Conservation (phyloP, 2,888 invertebrate genomes). For the Thecophora atra region DNA sequence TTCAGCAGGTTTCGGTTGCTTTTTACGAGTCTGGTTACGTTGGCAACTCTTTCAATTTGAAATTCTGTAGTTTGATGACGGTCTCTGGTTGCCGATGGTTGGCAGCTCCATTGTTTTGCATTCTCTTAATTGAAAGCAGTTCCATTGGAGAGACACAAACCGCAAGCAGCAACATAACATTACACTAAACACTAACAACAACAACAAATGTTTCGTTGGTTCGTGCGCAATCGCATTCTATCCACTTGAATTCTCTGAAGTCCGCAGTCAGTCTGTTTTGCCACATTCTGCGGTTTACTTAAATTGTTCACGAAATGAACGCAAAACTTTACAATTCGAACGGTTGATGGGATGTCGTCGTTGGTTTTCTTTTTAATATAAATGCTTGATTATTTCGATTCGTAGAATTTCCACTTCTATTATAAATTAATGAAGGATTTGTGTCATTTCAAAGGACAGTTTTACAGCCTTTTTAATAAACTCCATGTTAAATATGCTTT, state of each 20-base stretch:
- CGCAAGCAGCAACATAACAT: not conserved
- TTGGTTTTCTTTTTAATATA: too few relatives aligned
- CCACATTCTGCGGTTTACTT: slow-evolving; percentile 23
- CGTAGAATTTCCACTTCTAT: too few relatives aligned
- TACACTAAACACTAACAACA: not conserved
- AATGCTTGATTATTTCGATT: too few relatives aligned
- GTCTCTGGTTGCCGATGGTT: not conserved
- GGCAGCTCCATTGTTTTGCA: slow-evolving; percentile 8
- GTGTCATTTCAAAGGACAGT: too few relatives aligned
- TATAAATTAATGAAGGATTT: too few relatives aligned
- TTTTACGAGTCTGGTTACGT: slow-evolving; percentile 3
- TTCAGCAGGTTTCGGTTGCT: too few relatives aligned
- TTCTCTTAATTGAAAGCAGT: slow-evolving; percentile 25
- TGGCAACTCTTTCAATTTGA: slow-evolving; percentile 19
- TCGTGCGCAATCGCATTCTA: not conserved
- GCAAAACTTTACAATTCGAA: too few relatives aligned
- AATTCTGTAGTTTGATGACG: slow-evolving; percentile 35
- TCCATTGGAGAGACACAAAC: too few relatives aligned
- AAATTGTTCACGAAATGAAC: not conserved
- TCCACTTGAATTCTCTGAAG: too few relatives aligned
- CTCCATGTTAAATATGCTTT: too few relatives aligned
- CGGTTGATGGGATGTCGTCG: too few relatives aligned
- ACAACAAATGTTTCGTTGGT: slow-evolving; percentile 3
- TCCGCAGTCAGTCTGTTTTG: not conserved
- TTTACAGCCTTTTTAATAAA: too few relatives aligned